A percentile compares a stretch with the other conserved stretches of the same genome.
These are phyloP conservation scores for human (Homo sapiens) DNA, from an alignment of 2,113 vertebrate species.

Conservation along the genomic window GRCh38 chr20:61510001-61510500, in stretches of 20 bases:
- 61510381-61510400: conserved; percentile 12
- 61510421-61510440: not conserved
- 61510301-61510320: not conserved
- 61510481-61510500: not conserved
- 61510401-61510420: not conserved
- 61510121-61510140: conserved; percentile 51
- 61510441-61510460: not conserved
- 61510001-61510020: conserved; percentile 8
- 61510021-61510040: not conserved
- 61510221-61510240: not conserved
- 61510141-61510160: conserved; percentile 69
- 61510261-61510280: fast-evolving
- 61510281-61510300: fast-evolving
- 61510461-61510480: not conserved
- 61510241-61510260: fast-evolving
- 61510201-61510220: fast-evolving
- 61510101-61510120: not conserved
- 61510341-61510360: fast-evolving
- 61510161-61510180: conserved; percentile 45
- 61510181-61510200: not conserved
- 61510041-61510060: conserved; percentile 10
- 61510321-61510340: not conserved
- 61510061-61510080: not conserved
- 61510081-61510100: not conserved
- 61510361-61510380: not conserved